A percentile compares a stretch with the other conserved stretches of the same genome.
Evolutionary conservation across 2,113 vertebrate genomes (phyloP).

Genomic region (Okapia johnstoni): DNA sequence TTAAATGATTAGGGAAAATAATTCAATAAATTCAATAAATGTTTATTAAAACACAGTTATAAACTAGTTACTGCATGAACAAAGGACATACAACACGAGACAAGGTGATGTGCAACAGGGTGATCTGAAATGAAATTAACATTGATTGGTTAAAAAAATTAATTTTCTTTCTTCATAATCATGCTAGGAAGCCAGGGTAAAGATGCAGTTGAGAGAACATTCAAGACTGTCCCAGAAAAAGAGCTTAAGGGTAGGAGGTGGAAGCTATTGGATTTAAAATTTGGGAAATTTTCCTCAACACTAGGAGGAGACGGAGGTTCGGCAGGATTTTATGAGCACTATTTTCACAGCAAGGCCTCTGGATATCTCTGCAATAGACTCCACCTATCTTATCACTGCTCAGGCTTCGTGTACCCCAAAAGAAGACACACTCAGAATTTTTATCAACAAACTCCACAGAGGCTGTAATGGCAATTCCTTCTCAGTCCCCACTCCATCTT

Average conservation of each 20-base stretch:
- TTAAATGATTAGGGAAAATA: not conserved
- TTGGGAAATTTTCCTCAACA: not conserved
- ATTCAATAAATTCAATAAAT: not conserved
- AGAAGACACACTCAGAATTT: not conserved
- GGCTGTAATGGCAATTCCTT: not conserved
- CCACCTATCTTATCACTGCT: not conserved
- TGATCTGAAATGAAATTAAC: not conserved
- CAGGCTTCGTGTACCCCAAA: not conserved
- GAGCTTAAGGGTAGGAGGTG: fast-evolving
- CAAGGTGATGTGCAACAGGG: fast-evolving
- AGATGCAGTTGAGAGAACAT: not conserved
- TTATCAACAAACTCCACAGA: not conserved
- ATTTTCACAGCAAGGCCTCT: not conserved
- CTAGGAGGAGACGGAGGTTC: not conserved
- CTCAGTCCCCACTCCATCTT: not conserved
- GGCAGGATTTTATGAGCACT: not conserved
- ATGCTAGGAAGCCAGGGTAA: not conserved
- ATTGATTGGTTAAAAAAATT: not conserved
- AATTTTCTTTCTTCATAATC: not conserved
- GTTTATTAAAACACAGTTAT: not conserved
- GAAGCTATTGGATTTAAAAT: not conserved
- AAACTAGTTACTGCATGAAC: not conserved
- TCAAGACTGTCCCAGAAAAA: not conserved
- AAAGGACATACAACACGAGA: not conserved
- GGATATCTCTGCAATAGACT: no score